Evolutionary conservation across 1,140 invertebrate species (phyloP).

Genomic region (Anadara kagoshimensis): DNA sequence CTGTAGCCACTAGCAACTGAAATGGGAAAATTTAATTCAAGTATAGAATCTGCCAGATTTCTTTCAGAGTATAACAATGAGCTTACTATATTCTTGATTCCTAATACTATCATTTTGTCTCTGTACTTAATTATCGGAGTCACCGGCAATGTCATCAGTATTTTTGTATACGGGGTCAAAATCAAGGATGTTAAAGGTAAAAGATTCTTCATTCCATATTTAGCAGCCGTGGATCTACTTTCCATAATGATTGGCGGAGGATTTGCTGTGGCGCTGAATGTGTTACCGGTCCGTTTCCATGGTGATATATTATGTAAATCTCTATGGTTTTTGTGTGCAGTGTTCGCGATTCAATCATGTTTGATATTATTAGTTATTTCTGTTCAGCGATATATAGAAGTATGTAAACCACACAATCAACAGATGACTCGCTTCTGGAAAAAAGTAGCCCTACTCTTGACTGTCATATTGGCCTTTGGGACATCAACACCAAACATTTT

Average conservation of each 20-base stretch:
- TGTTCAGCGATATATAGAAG: slow-evolving; percentile 26
- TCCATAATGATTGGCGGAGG: slow-evolving; percentile 8
- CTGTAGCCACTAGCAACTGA: no score
- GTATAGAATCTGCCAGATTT: no score
- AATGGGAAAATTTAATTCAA: no score
- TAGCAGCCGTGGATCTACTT: slow-evolving; percentile 14
- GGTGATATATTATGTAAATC: slow-evolving; percentile 10
- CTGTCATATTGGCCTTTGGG: not conserved
- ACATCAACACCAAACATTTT: not conserved
- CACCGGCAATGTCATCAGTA: slow-evolving; percentile 10
- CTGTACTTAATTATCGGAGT: slow-evolving; percentile 19
- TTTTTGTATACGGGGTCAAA: slow-evolving; percentile 21
- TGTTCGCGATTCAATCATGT: slow-evolving; percentile 3
- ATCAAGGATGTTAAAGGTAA: slow-evolving; percentile 14
- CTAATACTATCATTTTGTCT: slow-evolving; percentile 8
- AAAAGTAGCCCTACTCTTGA: not conserved
- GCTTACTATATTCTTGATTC: not conserved
- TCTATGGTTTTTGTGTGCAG: slow-evolving; percentile 7
- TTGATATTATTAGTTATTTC: slow-evolving; percentile 18
- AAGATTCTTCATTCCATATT: slow-evolving; percentile 28
- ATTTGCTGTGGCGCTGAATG: slow-evolving; percentile 13
- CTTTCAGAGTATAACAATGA: slow-evolving; percentile 5
- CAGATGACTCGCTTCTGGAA: not conserved
- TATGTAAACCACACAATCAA: not conserved
- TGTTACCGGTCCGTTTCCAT: slow-evolving; percentile 18